Percentiles rank a stretch among this genome's conserved stretches.
Evolutionary conservation across 2,797 vertebrate genomes (phyloP).

Genomic region (Enteromius viviparus): DNA sequence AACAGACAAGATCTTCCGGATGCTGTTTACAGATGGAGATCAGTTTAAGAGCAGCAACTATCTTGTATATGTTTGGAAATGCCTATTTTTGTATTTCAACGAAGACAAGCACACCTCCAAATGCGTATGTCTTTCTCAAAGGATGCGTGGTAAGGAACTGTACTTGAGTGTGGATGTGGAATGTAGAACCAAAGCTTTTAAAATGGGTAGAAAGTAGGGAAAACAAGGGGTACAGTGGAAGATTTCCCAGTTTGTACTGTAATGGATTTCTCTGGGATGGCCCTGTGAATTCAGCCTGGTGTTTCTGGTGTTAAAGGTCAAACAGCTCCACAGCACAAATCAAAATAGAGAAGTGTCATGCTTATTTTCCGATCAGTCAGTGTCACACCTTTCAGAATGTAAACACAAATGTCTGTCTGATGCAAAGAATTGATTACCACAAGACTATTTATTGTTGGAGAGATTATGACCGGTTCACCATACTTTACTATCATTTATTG

Average conservation of each 20-base stretch:
- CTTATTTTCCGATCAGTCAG: not conserved
- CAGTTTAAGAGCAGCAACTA: slow-evolving; percentile 62
- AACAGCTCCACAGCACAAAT: slow-evolving; percentile 43
- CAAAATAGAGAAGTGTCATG: not conserved
- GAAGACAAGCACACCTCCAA: slow-evolving; percentile 81
- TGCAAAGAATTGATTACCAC: not conserved
- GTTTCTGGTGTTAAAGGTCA: slow-evolving; percentile 28
- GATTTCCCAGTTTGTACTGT: not conserved
- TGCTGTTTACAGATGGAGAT: slow-evolving; percentile 57
- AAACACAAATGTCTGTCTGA: slow-evolving; percentile 20
- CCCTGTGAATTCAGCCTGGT: slow-evolving; percentile 24
- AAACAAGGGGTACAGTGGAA: slow-evolving; percentile 1
- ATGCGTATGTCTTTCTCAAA: slow-evolving; percentile 53
- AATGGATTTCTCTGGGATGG: slow-evolving; percentile 16
- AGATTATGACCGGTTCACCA: not conserved
- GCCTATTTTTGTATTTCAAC: slow-evolving; percentile 79
- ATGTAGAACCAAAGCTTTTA: slow-evolving; percentile 59
- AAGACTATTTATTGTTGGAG: slow-evolving; percentile 6
- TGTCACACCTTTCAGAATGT: not conserved
- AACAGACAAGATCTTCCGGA: slow-evolving; percentile 41
- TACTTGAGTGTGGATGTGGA: slow-evolving; percentile 31
- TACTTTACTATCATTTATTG: slow-evolving; percentile 48
- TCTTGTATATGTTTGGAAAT: slow-evolving; percentile 66
- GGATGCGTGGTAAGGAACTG: slow-evolving; percentile 44
- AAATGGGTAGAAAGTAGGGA: slow-evolving; percentile 17